Percentiles rank a stretch among this genome's conserved stretches.
phyloP scores from a whole-genome alignment of 2,888 invertebrate genomes.

The Cylindroiulus punctatus region DNA sequence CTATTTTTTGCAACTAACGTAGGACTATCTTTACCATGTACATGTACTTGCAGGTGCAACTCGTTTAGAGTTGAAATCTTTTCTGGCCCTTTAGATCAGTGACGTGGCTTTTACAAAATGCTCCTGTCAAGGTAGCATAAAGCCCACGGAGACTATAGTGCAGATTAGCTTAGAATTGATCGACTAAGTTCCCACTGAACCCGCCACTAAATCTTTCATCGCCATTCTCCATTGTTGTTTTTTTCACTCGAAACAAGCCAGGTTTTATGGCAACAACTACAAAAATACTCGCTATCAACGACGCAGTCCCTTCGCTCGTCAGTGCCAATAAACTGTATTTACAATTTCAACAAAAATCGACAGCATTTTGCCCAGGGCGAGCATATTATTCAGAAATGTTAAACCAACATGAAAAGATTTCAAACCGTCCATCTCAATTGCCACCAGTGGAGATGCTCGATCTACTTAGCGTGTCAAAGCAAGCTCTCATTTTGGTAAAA shows the following conservation, averaged over 20 bases:
- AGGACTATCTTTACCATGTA: too few species aligned
- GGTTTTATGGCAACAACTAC: not conserved
- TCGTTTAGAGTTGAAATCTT: too few species aligned
- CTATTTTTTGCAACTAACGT: too few species aligned
- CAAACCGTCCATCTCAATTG: constrained; percentile 36
- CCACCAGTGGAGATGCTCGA: not conserved
- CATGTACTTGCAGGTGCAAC: too few species aligned
- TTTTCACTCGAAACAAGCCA: not conserved
- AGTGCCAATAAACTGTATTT: not conserved
- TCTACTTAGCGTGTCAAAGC: constrained; percentile 36
- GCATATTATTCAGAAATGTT: not conserved
- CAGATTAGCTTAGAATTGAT: not conserved
- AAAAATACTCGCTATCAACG: not conserved
- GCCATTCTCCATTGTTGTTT: not conserved
- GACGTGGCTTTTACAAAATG: not conserved
- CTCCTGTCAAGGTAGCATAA: not conserved
- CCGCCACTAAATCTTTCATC: constrained; percentile 40
- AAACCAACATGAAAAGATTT: constrained; percentile 29
- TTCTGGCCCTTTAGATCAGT: not conserved
- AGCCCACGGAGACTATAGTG: not conserved
- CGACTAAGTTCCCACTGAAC: not conserved
- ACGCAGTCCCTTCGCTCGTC: not conserved
- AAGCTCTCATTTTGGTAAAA: not conserved
- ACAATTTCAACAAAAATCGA: not conserved
- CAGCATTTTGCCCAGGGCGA: not conserved